Base-by-base conservation (phyloP, 2,888 invertebrate species). In the Microctonus hyperodae region DNA sequence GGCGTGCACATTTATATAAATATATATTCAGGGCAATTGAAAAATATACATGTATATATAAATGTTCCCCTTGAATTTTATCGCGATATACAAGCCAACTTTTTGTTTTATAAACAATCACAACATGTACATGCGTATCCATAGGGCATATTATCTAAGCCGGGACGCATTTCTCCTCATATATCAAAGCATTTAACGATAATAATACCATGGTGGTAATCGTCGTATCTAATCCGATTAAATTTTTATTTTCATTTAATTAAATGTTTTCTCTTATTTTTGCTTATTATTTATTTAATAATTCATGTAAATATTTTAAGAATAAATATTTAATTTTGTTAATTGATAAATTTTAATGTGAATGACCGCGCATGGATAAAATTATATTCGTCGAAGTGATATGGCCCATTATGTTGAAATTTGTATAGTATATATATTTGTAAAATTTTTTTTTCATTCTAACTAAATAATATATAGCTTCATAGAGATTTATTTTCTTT, bases 71-170 rank as follows among this genome's bases (percentile, higher is more conserved):
- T n/a, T 55, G 44, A 44, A 44, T 73, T 75, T 75, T 73, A 75
- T 74, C 74, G 64, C 25, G 37, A 74, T 71, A 72, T 62, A 57
- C 53, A 16, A 22, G 28, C 60, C 60, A 53, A 53, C 66, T 70
- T 44, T 44, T 72, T 73, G 66, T 72, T 63, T 73, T 67, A 72
- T 70, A 71, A 73, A 70, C 69, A 68, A 65, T 50, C 64, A 44
- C 44, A 70, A 73, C 35, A 33, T 31, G 33, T 33, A 75, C 16
- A 55, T 65, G 70, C 72, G 72, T 70, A 60, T 63, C 44, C 44
- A 44, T 44, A 44, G 44, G 55, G 51, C 58, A 68, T n/a, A n/a
- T 74, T 75, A 74, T 75, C 72, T 70, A 69, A 69, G 69, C 67
- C 66, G 69, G 64, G 59, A 68, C 69, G 50, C 31, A 51, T 28